Percentiles rank a stretch among this genome's conserved stretches.
These are phyloP conservation scores for Idris sp. DNA, from an alignment of 1,140 invertebrate species.

Conservation along the genomic window DNA sequence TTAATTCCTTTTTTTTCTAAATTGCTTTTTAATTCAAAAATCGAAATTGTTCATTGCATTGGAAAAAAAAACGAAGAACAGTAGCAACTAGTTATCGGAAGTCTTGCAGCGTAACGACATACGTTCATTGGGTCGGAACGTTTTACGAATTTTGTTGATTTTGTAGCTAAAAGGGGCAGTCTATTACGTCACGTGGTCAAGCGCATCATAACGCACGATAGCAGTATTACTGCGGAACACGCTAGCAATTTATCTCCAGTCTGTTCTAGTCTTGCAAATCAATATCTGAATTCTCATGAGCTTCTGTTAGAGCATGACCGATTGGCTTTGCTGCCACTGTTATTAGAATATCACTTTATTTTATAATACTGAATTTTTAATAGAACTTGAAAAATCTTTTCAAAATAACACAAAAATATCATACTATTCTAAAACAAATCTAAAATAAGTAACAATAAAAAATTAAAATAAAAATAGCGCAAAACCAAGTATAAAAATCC, in stretches of 20 bases:
- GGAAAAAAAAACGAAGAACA: constrained; percentile 8
- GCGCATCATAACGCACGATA: constrained; percentile 58
- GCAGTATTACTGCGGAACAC: constrained; percentile 53
- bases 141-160: constrained; percentile 9
- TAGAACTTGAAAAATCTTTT: too few relatives aligned
- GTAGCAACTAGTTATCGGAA: constrained; percentile 3
- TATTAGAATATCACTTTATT: constrained; percentile 49
- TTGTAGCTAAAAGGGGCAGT: constrained; percentile 14
- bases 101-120: constrained; percentile 7
- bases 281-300: constrained; percentile 65
- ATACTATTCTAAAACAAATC: too few relatives aligned
- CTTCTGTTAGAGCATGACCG: constrained; percentile 59
- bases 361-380: too few relatives aligned
- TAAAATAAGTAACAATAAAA: too few relatives aligned
- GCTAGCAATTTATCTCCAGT: constrained; percentile 60
- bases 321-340: constrained; percentile 49
- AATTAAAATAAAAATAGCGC: too few relatives aligned
- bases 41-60: constrained; percentile 11
- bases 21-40: too few relatives aligned
- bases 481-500: too few relatives aligned
- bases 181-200: constrained; percentile 52
- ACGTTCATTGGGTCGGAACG: constrained; percentile 1
- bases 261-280: constrained; percentile 59
- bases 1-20: too few relatives aligned
- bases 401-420: too few relatives aligned